Evolutionary conservation across 2,888 invertebrate genomes (phyloP).

Genomic region (Scrobipalpa atriplicella): DNA sequence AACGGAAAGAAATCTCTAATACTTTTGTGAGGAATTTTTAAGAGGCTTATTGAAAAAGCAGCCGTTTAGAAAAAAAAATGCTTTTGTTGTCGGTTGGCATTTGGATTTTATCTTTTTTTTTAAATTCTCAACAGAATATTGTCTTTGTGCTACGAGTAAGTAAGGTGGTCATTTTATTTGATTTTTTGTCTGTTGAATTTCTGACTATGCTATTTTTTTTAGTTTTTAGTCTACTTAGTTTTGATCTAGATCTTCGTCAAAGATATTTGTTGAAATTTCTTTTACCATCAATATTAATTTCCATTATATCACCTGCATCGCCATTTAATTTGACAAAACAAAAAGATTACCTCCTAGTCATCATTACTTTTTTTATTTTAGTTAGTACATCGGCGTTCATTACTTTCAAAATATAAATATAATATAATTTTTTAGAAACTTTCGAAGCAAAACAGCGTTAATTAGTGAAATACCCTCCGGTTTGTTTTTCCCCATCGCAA

Average conservation of each 20-base stretch:
- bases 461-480: neutral
- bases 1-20: constrained; percentile 14
- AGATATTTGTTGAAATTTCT: neutral
- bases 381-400: too few species aligned
- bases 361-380: too few species aligned
- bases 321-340: too few species aligned
- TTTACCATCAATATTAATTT: too few species aligned
- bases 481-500: constrained; percentile 14
- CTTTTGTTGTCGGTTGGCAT: constrained; percentile 1
- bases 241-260: too few species aligned
- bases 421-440: neutral
- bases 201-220: neutral
- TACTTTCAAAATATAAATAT: neutral
- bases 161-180: neutral
- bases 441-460: neutral
- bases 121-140: neutral
- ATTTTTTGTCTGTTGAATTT: too few species aligned
- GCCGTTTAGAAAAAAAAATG: neutral
- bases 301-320: too few species aligned
- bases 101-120: neutral
- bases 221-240: too few species aligned
- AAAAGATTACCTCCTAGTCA: too few species aligned
- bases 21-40: constrained; percentile 23
- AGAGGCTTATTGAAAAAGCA: constrained; percentile 22
- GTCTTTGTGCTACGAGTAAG: neutral